These are phyloP conservation scores for Cyphomyrus discorhynchus DNA, from an alignment of 2,113 vertebrate genomes.

Conservation along the genomic window DNA sequence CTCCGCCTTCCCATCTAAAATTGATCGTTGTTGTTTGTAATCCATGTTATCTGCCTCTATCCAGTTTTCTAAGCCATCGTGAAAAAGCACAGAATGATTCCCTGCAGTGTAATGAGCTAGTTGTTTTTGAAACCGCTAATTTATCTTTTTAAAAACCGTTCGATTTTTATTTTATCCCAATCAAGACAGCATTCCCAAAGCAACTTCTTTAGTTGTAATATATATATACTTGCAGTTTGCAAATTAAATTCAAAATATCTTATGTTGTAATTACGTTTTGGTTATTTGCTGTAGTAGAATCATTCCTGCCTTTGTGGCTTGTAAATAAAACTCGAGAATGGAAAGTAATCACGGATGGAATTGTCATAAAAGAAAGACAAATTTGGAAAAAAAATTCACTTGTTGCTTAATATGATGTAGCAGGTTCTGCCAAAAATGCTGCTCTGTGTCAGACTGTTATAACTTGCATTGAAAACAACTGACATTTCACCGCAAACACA, in stretches of 20 bases:
- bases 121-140: background rate
- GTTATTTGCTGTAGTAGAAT: background rate
- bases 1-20: conserved; percentile 1
- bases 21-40: background rate
- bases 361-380: background rate
- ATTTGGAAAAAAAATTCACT: background rate
- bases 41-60: background rate
- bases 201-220: background rate
- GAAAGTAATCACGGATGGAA: conserved; percentile 4
- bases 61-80: background rate
- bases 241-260: background rate
- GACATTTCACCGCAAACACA: background rate
- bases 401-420: background rate
- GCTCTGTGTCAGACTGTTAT: background rate
- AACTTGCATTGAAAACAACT: background rate
- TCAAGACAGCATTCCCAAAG: background rate
- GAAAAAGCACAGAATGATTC: background rate
- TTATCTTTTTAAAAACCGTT: background rate
- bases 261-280: background rate
- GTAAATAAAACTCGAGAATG: background rate
- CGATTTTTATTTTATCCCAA: background rate
- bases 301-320: background rate
- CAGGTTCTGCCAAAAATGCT: background rate
- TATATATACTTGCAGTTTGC: background rate
- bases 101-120: background rate